Base-by-base conservation (phyloP, 2,113 vertebrate genomes). In the Sorex fumeus region DNA sequence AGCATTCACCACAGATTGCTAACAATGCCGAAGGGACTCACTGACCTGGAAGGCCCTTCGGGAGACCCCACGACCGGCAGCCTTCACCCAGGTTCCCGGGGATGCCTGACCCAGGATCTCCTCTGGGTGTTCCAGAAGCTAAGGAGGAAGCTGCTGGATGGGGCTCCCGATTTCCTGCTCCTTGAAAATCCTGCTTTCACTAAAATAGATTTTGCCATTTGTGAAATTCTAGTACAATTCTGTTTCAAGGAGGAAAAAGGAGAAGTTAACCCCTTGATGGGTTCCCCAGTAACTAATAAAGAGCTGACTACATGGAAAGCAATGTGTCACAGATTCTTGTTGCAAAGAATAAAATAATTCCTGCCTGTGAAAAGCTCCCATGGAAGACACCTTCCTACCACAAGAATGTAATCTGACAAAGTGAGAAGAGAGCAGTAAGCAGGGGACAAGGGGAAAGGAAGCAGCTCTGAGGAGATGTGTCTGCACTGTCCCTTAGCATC, bases 331-430 rank as follows among this genome's bases (percentile, higher is more conserved):
- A 19, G n/a, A 76, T 18, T 82, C 10, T 69, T 47, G 78, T 64
- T 85, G 5, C 34, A 75, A 57, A 66, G 34, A 66, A 75, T 80
- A 32, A 76, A 28, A 89, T n/a, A 86, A 62, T 7, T 75, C 18
- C 67, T 50, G 21, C 45, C 30, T 91, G 13, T 87, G 74, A 75
- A 88, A 90, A 84, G 40, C 9, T 60, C 86, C 43, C 67, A 72
- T 13, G 45, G 88, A 90, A 93, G 30, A 66, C 18, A 69, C 2
- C 4, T 8, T 62, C 13, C 77, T 47, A 78, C 11, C 3, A 66
- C 16, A 71, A 74, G n/a, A 74, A 67, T 4, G 7, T 21, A 60
- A 77, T 40, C 43, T 2, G 13, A 7, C 10, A 75, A 76, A 27
- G 62, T 43, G 19, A 8, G 75, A 79, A 60, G 60, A 86, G 84